Conservation (phyloP, 2,113 vertebrate genomes). For the Aspiorhynchus laticeps region DNA sequence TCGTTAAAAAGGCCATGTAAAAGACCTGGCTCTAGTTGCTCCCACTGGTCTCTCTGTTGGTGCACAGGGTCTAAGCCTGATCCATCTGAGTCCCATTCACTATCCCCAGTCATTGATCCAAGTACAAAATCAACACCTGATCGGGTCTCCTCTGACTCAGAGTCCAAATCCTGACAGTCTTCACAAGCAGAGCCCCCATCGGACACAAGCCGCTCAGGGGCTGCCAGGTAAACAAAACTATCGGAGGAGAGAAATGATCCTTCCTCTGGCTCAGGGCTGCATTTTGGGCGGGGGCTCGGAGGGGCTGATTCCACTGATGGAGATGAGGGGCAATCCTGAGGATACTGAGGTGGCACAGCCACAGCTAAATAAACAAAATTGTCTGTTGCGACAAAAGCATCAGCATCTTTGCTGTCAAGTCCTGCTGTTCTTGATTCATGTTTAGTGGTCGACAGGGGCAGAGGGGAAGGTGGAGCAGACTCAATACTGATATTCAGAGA, state of each 20-base stretch:
- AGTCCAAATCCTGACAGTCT: constrained; percentile 74
- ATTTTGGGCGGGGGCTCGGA: constrained; percentile 73
- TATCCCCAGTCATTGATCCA: constrained; percentile 76
- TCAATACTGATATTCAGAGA: constrained; percentile 28
- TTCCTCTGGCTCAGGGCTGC: constrained; percentile 65
- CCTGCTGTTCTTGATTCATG: constrained; percentile 56
- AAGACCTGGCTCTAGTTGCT: constrained; percentile 74
- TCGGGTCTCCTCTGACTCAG: constrained; percentile 75
- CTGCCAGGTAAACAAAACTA: constrained; percentile 82
- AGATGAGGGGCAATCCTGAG: constrained; percentile 71
- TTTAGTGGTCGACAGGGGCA: constrained; percentile 49
- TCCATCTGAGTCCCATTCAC: constrained; percentile 79
- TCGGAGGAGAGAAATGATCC: constrained; percentile 72
- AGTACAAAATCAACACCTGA: constrained; percentile 77
- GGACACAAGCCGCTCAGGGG: constrained; percentile 70
- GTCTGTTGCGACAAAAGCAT: constrained; percentile 75
- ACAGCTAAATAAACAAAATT: constrained; percentile 83
- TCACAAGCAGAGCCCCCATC: constrained; percentile 71
- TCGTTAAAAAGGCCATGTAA: constrained; percentile 72
- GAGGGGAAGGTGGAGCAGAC: constrained; percentile 53
- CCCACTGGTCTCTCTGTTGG: constrained; percentile 69
- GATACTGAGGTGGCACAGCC: constrained; percentile 67
- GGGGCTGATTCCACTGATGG: constrained; percentile 68
- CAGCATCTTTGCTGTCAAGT: constrained; percentile 63
- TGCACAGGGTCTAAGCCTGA: constrained; percentile 67